A percentile compares a stretch with the other conserved stretches of the same genome.
Evolutionary conservation across 23 tunicate genomes (phyloP).

Genomic region (Diplosoma virens): DNA sequence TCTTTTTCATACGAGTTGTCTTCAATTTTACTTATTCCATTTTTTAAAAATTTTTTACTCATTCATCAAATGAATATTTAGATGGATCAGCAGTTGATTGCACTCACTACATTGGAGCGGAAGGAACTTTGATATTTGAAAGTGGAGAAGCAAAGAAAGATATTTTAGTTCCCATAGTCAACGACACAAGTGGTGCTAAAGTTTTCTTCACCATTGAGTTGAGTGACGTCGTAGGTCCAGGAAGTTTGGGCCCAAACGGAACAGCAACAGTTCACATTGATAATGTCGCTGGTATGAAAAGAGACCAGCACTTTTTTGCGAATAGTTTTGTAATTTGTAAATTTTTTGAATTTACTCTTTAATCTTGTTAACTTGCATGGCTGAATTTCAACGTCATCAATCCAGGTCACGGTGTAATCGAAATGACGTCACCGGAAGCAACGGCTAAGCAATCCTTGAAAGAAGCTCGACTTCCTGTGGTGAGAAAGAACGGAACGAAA

Average conservation of each 20-base stretch:
- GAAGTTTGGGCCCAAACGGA: slow-evolving; percentile 53
- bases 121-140: slow-evolving; percentile 49
- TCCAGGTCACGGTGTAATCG: slow-evolving; percentile 77
- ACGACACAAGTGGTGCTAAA: slow-evolving; percentile 74
- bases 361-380: too few species aligned
- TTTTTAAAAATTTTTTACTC: too few species aligned
- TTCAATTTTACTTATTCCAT: too few species aligned
- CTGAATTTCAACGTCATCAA: too few species aligned
- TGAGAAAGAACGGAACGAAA: slow-evolving; percentile 73
- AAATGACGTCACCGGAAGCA: slow-evolving; percentile 63
- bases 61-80: slow-evolving; percentile 1
- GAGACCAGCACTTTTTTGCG: background rate
- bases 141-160: slow-evolving; percentile 64
- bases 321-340: too few species aligned
- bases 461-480: slow-evolving; percentile 27
- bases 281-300: slow-evolving; percentile 71
- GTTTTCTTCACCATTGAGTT: slow-evolving; percentile 61
- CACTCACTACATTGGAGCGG: slow-evolving; percentile 80
- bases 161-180: slow-evolving; percentile 82
- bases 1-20: too few species aligned
- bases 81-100: slow-evolving; percentile 86
- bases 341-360: too few species aligned
- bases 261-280: slow-evolving; percentile 57
- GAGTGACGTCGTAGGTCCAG: slow-evolving; percentile 59
- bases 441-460: slow-evolving; percentile 48